Percentiles rank a stretch among this genome's conserved stretches.
These are phyloP conservation scores for Eurypyga helias DNA, from an alignment of 2,113 vertebrate species.

Conservation along the genomic window DNA sequence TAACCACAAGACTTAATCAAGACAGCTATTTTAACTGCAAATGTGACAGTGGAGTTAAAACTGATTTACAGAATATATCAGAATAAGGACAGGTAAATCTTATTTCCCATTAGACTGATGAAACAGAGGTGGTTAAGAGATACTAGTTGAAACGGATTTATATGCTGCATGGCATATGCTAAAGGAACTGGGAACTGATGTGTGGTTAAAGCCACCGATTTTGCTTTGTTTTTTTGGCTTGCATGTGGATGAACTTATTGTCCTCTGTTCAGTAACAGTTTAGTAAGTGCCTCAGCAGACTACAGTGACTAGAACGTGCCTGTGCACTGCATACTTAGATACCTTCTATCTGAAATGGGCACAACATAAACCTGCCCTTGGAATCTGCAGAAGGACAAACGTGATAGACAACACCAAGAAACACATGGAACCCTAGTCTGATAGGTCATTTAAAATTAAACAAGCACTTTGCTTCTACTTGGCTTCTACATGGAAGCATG, in stretches of 20 bases:
- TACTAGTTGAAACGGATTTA: background rate
- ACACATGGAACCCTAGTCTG: background rate
- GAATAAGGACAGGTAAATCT: background rate
- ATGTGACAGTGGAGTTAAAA: background rate
- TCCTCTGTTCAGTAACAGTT: background rate
- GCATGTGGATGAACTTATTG: background rate
- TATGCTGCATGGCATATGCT: background rate
- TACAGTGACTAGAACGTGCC: background rate
- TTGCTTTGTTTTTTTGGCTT: background rate
- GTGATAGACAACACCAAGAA: background rate
- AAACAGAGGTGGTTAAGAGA: background rate
- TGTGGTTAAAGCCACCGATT: background rate
- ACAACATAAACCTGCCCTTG: background rate
- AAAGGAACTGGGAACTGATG: background rate
- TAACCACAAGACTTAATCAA: background rate
- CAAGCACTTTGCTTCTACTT: background rate
- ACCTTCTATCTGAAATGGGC: background rate
- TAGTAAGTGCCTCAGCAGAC: background rate
- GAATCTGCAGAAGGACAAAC: background rate
- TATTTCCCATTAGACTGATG: background rate
- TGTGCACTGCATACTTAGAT: rapidly evolving
- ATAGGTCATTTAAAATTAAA: background rate
- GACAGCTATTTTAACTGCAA: background rate
- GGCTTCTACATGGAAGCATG: background rate
- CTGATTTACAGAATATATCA: background rate